Evolutionary conservation across 2,888 invertebrate species (phyloP), one percentile per base, ranked within the genome.

Genomic region (Agrilus cyanescens): DNA sequence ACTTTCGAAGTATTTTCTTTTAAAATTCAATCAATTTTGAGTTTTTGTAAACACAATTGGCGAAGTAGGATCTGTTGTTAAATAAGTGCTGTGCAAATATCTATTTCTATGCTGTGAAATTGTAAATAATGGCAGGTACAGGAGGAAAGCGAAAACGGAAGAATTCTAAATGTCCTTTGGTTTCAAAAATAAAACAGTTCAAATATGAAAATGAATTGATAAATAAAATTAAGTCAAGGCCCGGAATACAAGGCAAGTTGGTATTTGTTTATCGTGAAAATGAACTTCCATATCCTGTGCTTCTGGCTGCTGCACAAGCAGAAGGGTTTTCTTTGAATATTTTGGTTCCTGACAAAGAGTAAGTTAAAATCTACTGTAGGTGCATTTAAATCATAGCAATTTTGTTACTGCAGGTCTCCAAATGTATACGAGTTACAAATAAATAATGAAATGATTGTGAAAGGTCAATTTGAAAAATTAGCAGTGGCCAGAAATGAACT

Each of bases 401-500:
- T 18, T n/a, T 5, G 18, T 6, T 12, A 4, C 12, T 34, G 13
- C 34, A 39, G 30, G 12, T 1, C 12, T 10, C 16, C 8, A 2
- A 14, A 33, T 12, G 10, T 12, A 6, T 46, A 30, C 30, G 29
- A 30, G 8, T 32, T 45, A 12, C 15, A 30, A 31, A 37, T 47
- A 8, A 40, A 38, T n/a, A 20, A 40, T 25, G 44, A 44, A 29
- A 20, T 41, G 25, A 37, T 47, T 25, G 41, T 30, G 10, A 20
- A 38, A 34, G 44, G 25, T 4, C n/a, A 8, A 5, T 44, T 41
- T 12, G 18, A 20, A 14, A 32, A 29, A 2, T 4, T 15, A 12
- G 10, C 15, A 2, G 12, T n/a, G 5, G 47, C 47, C 6, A 45
- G 40, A 25, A 37, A 32, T 30, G 35, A 12, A 8, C 31, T 47